Conservation (phyloP, 2,797 vertebrate genomes). For the Hemitrygon akajei region DNA sequence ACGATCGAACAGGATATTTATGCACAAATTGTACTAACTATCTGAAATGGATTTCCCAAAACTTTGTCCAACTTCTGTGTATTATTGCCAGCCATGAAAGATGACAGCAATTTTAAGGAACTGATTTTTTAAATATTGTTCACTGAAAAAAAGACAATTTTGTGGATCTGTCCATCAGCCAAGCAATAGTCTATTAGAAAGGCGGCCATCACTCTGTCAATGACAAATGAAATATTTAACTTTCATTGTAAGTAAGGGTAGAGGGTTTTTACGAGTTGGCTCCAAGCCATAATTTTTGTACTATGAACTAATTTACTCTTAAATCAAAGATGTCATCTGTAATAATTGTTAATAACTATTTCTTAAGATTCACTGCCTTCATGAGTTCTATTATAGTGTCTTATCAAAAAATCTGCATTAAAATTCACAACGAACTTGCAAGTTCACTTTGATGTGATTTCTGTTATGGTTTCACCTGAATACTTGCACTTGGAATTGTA, state of each 20-base stretch:
- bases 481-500: not conserved
- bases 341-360: conserved; percentile 3
- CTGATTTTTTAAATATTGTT: not conserved
- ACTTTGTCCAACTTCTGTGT: not conserved
- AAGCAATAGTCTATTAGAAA: not conserved
- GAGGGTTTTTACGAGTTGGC: not conserved
- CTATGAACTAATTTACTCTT: conserved; percentile 23
- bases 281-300: not conserved
- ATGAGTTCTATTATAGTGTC: not conserved
- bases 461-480: not conserved
- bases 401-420: not conserved
- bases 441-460: not conserved
- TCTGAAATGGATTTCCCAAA: not conserved
- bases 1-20: not conserved
- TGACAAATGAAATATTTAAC: conserved; percentile 34
- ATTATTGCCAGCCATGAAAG: conserved; percentile 4
- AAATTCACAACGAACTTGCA: conserved; percentile 1
- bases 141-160: conserved; percentile 12
- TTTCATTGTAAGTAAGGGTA: not conserved
- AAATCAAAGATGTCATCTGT: conserved; percentile 11
- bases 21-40: not conserved
- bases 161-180: not conserved
- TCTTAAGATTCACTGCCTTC: not conserved
- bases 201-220: not conserved
- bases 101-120: not conserved